Percentiles rank a stretch among this genome's conserved stretches.
These are phyloP conservation scores for Phasia obesa DNA, from an alignment of 2,888 invertebrate genomes.

Conservation along the genomic window DNA sequence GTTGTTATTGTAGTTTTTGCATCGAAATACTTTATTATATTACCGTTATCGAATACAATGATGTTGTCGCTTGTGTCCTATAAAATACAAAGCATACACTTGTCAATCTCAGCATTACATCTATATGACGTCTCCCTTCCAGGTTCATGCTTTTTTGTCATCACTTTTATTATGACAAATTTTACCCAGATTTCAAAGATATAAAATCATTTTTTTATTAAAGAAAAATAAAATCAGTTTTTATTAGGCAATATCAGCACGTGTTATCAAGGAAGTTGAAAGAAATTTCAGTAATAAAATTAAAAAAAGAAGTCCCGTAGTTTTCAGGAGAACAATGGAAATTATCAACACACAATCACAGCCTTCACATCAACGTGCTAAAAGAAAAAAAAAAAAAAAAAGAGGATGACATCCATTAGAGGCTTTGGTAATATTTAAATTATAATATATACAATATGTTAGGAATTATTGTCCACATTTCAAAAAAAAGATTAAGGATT, in stretches of 20 bases:
- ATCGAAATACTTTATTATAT: conserved; percentile 60
- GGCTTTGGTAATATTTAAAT: conserved; percentile 8
- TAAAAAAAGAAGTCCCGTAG: conserved; percentile 29
- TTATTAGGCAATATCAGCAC: conserved; percentile 38
- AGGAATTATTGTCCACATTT: too few species aligned
- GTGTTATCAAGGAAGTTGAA: conserved; percentile 2
- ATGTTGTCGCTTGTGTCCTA: conserved; percentile 54
- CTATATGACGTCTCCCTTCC: neutral
- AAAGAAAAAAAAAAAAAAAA: conserved; percentile 7
- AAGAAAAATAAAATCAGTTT: neutral
- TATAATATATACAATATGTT: too few species aligned
- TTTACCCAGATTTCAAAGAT: neutral
- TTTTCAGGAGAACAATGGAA: conserved; percentile 44
- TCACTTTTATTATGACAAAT: too few species aligned
- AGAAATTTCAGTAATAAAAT: neutral
- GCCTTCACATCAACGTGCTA: too few species aligned
- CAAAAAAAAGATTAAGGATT: too few species aligned
- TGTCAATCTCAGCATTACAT: conserved; percentile 33
- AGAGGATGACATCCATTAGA: conserved; percentile 30
- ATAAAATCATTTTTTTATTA: too few species aligned
- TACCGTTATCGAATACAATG: conserved; percentile 49
- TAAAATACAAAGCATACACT: conserved; percentile 58
- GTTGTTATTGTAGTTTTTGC: conserved; percentile 18
- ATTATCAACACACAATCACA: conserved; percentile 18
- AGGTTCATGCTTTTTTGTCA: too few species aligned